Conservation (phyloP, 2,888 invertebrate species). For the Griposia aprilina region DNA sequence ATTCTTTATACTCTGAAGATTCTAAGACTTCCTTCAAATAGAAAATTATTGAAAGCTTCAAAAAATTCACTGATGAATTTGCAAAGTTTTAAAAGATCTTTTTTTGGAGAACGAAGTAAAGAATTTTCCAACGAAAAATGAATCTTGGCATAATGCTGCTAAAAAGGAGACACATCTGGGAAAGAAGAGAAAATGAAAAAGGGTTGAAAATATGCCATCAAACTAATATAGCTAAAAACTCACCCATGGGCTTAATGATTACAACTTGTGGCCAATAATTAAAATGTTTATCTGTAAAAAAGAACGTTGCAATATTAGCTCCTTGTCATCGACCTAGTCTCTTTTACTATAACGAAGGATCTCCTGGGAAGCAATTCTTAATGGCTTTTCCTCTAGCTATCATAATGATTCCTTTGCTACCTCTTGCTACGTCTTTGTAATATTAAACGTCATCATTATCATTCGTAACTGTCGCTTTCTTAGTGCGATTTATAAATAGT, state of each 20-base stretch:
- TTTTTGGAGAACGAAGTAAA: background rate
- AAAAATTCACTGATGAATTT: background rate
- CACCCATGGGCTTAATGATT: constrained; percentile 46
- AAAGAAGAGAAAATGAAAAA: background rate
- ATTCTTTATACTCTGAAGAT: background rate
- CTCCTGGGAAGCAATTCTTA: background rate
- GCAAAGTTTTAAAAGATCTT: background rate
- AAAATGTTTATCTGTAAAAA: constrained; percentile 30
- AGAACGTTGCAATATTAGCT: constrained; percentile 11
- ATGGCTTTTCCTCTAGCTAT: background rate
- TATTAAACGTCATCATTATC: background rate
- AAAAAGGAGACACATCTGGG: background rate
- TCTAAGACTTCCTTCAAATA: background rate
- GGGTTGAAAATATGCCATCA: background rate
- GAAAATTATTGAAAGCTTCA: background rate
- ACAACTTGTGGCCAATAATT: constrained; percentile 49
- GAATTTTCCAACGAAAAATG: background rate
- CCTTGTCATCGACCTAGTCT: background rate
- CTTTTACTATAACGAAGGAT: background rate
- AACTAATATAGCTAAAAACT: constrained; percentile 20
- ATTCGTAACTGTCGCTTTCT: background rate
- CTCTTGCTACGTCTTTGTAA: background rate
- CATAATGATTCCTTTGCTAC: background rate
- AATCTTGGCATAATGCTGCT: background rate
- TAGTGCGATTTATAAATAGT: background rate